Evolutionary conservation across 2,797 vertebrate genomes (phyloP).

Genomic region (Enteromius paludinosus): DNA sequence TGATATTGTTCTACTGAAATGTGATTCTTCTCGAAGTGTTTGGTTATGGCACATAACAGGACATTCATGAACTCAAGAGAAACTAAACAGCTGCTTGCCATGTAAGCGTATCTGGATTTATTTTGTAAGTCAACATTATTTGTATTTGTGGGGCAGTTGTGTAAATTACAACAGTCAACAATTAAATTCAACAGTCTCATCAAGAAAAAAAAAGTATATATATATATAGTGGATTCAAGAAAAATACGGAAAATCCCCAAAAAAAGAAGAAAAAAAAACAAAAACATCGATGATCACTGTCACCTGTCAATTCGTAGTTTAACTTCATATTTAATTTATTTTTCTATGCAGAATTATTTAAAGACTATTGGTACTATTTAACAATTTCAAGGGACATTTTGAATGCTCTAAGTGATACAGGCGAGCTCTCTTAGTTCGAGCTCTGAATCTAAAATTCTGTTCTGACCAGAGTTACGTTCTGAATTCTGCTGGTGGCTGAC

Average conservation of each 20-base stretch:
- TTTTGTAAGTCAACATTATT: conserved; percentile 99
- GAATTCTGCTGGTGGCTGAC: conserved; percentile 60
- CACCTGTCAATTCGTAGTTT: conserved; percentile 78
- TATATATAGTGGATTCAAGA: conserved; percentile 43
- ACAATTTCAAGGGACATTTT: conserved; percentile 70
- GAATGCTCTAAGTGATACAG: conserved; percentile 66
- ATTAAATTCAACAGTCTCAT: conserved; percentile 59
- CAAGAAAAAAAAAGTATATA: conserved; percentile 52
- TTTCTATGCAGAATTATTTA: conserved; percentile 87
- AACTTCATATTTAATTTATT: conserved; percentile 85
- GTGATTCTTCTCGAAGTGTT: conserved; percentile 80
- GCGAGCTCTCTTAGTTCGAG: conserved; percentile 52
- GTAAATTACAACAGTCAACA: conserved; percentile 90
- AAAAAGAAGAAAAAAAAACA: conserved; percentile 32
- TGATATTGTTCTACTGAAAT: conserved; percentile 81
- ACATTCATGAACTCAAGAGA: conserved; percentile 72
- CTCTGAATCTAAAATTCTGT: conserved; percentile 58
- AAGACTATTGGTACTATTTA: conserved; percentile 81
- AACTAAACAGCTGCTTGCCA: conserved; percentile 92
- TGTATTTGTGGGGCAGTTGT: conserved; percentile 99
- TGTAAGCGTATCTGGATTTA: conserved; percentile 99
- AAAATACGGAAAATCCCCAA: conserved; percentile 61
- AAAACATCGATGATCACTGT: conserved; percentile 68
- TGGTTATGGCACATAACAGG: conserved; percentile 79
- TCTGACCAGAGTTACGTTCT: conserved; percentile 65